Evolutionary conservation across 2,888 invertebrate genomes (phyloP).

Genomic region (Pseudococcus viburni): DNA sequence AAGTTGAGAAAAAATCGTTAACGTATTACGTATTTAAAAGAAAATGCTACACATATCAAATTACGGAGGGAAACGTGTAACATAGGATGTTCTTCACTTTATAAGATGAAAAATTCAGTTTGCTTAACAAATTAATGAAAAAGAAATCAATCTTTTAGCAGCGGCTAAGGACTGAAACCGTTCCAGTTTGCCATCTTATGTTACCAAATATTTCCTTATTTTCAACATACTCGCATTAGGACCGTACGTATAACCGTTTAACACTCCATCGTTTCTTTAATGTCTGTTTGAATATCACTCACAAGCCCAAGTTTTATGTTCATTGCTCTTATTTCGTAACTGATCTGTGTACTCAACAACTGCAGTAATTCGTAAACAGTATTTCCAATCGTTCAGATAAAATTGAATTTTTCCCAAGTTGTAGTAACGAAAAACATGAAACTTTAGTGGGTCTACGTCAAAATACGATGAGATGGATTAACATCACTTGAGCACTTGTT

Average conservation of each 20-base stretch:
- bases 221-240: neutral
- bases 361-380: too few relatives aligned
- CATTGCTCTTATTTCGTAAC: neutral
- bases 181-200: neutral
- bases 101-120: neutral
- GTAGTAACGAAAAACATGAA: neutral
- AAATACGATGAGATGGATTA: neutral
- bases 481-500: neutral
- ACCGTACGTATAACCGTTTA: neutral
- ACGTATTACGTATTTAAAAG: neutral
- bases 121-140: neutral
- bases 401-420: neutral
- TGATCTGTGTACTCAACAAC: neutral
- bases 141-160: neutral
- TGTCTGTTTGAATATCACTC: conserved; percentile 9
- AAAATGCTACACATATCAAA: neutral
- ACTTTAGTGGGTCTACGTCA: neutral
- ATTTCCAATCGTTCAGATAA: neutral
- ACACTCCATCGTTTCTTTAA: conserved; percentile 16
- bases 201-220: conserved; percentile 2
- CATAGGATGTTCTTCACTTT: neutral
- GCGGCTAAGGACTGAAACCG: neutral
- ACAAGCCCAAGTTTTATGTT: neutral
- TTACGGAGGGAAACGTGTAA: neutral
- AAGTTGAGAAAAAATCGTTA: conserved; percentile 19